Evolutionary conservation across 2,113 vertebrate species (phyloP).

Genomic region (Siniperca knerii): DNA sequence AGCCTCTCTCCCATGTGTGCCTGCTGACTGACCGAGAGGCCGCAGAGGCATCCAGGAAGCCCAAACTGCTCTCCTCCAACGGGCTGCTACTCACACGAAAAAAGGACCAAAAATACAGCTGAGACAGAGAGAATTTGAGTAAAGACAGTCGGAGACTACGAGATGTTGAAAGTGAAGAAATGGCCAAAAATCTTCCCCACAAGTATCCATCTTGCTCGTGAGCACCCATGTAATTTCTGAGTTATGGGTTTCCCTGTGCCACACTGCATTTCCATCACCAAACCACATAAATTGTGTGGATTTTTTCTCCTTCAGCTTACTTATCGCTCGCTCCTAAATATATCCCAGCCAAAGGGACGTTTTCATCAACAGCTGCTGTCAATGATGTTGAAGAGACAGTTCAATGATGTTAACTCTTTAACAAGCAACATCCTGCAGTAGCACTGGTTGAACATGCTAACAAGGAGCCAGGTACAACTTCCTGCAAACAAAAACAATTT

Average conservation of each 20-base stretch:
- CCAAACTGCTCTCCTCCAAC: conserved; percentile 18
- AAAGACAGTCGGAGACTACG: not conserved
- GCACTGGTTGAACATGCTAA: conserved; percentile 34
- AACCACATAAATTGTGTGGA: conserved; percentile 50
- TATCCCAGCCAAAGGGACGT: conserved; percentile 20
- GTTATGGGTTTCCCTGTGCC: conserved; percentile 48
- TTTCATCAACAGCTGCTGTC: conserved; percentile 43
- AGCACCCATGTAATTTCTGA: conserved; percentile 44
- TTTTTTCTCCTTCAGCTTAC: conserved; percentile 13
- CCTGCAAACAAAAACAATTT: not conserved
- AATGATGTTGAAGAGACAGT: conserved; percentile 23
- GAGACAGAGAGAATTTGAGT: not conserved
- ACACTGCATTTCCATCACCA: conserved; percentile 63
- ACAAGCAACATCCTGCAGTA: conserved; percentile 28
- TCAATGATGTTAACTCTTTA: conserved; percentile 30
- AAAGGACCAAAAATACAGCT: conserved; percentile 14
- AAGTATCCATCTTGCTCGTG: conserved; percentile 29
- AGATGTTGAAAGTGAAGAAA: conserved; percentile 6
- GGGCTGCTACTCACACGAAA: conserved; percentile 10
- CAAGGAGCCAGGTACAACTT: conserved; percentile 8
- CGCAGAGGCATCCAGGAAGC: conserved; percentile 45
- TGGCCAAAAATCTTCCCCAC: conserved; percentile 9
- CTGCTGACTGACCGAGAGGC: conserved; percentile 63
- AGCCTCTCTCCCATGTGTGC: conserved; percentile 52
- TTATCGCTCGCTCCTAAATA: conserved; percentile 54